A percentile compares a stretch with the other conserved stretches of the same genome.
Conservation (phyloP, 2,797 vertebrate species). For the Liparis tanakae region DNA sequence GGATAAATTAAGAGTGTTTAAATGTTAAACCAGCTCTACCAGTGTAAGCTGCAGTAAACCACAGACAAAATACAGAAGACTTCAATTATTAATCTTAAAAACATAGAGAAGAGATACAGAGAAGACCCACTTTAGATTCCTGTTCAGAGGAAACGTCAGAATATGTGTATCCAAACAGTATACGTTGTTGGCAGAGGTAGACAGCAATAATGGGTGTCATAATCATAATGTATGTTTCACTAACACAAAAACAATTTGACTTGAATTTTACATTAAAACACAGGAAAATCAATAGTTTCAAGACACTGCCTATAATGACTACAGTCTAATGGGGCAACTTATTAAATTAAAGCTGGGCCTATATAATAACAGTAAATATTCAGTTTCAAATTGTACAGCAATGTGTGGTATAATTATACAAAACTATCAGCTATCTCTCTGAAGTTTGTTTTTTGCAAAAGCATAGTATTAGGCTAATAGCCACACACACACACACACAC, state of each 20-base stretch:
- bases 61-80: constrained; percentile 65
- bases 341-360: constrained; percentile 65
- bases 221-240: constrained; percentile 71
- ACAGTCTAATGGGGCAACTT: constrained; percentile 56
- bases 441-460: constrained; percentile 73
- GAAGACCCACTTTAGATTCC: constrained; percentile 58
- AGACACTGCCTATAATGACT: constrained; percentile 64
- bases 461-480: constrained; percentile 68
- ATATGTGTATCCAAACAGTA: constrained; percentile 59
- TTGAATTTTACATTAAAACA: constrained; percentile 71
- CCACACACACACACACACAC: constrained; percentile 77
- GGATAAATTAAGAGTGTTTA: constrained; percentile 54
- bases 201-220: constrained; percentile 76
- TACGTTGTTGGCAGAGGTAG: constrained; percentile 80
- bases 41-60: constrained; percentile 65
- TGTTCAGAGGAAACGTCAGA: constrained; percentile 45
- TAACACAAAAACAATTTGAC: constrained; percentile 69
- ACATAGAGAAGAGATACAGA: constrained; percentile 48
- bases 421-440: constrained; percentile 73
- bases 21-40: constrained; percentile 61
- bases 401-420: constrained; percentile 75
- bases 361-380: constrained; percentile 72
- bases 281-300: constrained; percentile 59
- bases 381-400: constrained; percentile 69
- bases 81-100: constrained; percentile 61